These are phyloP conservation scores for Condylura cristata DNA, from an alignment of 2,113 vertebrate genomes.

Conservation along the genomic window DNA sequence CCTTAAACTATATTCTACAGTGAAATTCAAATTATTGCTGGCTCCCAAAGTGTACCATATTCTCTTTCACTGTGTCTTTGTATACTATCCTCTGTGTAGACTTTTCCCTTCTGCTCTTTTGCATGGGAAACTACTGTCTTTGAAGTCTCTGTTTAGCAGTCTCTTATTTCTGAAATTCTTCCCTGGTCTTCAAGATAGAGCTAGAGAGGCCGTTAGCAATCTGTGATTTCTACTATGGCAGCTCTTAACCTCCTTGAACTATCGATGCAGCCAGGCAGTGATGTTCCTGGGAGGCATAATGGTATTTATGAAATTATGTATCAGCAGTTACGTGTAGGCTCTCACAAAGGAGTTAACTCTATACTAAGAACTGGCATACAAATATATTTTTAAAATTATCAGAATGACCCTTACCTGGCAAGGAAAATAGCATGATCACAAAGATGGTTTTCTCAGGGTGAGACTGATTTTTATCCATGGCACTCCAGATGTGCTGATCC, in stretches of 20 bases:
- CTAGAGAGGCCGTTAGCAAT: background rate
- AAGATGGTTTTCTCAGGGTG: no score
- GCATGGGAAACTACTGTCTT: background rate
- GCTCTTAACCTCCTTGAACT: background rate
- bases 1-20: background rate
- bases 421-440: no score
- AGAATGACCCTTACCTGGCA: background rate
- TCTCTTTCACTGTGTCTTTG: background rate
- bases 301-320: background rate
- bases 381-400: background rate
- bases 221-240: background rate
- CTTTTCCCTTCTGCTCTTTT: background rate
- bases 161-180: slow-evolving; percentile 19
- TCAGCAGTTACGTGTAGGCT: background rate
- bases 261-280: background rate
- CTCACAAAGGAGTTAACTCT: background rate
- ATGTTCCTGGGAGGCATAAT: background rate
- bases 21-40: background rate
- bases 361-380: background rate
- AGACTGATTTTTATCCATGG: no score
- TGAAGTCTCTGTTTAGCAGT: background rate
- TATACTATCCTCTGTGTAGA: background rate
- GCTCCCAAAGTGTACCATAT: background rate
- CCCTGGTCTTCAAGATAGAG: background rate
- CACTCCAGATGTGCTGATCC: no score